These are phyloP conservation scores for Erinaceus europaeus DNA, from an alignment of 2,113 vertebrate genomes.

Conservation along the genomic window DNA sequence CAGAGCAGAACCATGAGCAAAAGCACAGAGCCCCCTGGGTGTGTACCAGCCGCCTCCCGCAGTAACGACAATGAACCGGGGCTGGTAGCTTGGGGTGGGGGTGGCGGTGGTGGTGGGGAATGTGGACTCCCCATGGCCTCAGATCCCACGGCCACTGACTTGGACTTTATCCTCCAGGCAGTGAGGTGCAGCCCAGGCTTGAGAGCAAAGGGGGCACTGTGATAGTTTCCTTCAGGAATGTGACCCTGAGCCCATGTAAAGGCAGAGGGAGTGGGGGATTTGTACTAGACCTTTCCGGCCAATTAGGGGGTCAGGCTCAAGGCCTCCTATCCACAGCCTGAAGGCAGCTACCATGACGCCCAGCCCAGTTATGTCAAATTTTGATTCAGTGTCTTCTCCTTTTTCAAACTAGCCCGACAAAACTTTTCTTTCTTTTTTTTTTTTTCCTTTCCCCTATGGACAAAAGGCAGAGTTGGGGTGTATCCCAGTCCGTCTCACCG, in stretches of 20 bases:
- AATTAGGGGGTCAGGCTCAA: neutral
- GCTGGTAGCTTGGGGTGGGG: neutral
- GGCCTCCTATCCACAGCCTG: neutral
- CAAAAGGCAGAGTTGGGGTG: neutral
- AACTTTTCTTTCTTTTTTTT: neutral
- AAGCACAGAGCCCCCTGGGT: neutral
- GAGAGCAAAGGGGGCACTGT: neutral
- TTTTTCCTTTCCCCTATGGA: neutral
- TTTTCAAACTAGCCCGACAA: too few species aligned
- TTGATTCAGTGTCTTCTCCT: neutral
- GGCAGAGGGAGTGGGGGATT: neutral
- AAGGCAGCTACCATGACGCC: neutral
- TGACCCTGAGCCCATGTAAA: too few species aligned
- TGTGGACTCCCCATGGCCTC: neutral
- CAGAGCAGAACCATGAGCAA: neutral
- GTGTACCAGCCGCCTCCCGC: too few species aligned
- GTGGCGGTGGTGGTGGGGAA: neutral
- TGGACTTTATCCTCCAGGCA: conserved; percentile 17
- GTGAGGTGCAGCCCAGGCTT: too few species aligned
- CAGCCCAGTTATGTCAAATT: neutral
- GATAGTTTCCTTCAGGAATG: neutral
- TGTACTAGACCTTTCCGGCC: neutral
- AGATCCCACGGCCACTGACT: neutral
- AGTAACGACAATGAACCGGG: too few species aligned
- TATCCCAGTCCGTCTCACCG: neutral